Percentiles rank a stretch among this genome's conserved stretches.
Conservation (phyloP, 2,797 vertebrate species). For the Myiotriccus ornatus region DNA sequence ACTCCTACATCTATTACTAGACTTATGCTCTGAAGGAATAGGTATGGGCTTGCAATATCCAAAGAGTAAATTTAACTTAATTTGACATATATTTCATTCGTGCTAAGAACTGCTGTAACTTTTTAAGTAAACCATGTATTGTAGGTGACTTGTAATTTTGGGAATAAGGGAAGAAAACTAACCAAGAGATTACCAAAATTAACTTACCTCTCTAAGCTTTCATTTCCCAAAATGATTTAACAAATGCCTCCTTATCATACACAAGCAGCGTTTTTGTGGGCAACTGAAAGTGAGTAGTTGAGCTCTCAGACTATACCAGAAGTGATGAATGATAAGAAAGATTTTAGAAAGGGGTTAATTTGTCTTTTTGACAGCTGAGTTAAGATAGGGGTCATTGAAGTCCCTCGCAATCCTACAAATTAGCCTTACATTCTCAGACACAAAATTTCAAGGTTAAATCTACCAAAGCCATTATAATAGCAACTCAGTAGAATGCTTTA, state of each 20-base stretch:
- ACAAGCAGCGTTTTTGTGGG: not conserved
- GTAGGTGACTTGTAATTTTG: not conserved
- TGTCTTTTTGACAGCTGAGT: constrained; percentile 70
- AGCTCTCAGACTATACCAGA: constrained; percentile 43
- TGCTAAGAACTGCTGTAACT: not conserved
- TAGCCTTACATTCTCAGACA: constrained; percentile 2
- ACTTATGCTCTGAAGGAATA: not conserved
- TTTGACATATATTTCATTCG: not conserved
- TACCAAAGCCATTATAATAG: not conserved
- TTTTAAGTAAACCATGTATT: not conserved
- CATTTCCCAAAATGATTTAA: not conserved
- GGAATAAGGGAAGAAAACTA: not conserved
- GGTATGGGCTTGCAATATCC: not conserved
- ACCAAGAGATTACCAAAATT: not conserved
- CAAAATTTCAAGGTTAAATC: constrained; percentile 38
- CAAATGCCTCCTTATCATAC: constrained; percentile 19
- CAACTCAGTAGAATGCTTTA: not conserved
- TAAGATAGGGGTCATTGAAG: constrained; percentile 57
- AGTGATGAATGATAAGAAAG: constrained; percentile 71
- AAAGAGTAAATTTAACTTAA: not conserved
- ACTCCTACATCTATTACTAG: not conserved
- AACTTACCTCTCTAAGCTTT: not conserved
- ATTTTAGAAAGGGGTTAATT: constrained; percentile 65
- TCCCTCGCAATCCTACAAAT: constrained; percentile 40
- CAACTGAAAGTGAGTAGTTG: constrained; percentile 13